These are phyloP conservation scores for Drepanosiphum platanoidis DNA, from an alignment of 2,888 invertebrate genomes.

Conservation along the genomic window DNA sequence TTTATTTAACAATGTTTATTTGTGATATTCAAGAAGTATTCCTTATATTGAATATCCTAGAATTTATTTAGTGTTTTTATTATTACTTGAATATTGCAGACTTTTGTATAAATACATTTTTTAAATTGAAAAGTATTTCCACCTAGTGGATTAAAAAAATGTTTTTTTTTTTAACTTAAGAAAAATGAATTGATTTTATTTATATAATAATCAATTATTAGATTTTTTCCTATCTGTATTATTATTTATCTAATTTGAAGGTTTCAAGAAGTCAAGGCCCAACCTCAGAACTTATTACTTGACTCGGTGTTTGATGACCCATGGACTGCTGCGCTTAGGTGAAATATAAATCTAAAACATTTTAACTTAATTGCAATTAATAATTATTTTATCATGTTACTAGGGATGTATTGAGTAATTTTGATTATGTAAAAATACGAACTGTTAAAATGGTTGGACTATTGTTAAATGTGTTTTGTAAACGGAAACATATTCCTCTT, in stretches of 20 bases:
- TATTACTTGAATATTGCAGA: too few species aligned
- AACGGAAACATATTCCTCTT: constrained; percentile 82
- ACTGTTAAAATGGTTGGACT: constrained; percentile 86
- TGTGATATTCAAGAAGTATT: too few species aligned
- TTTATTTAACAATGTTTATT: constrained; percentile 6
- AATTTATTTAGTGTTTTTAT: too few species aligned
- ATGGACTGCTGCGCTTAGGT: constrained; percentile 80
- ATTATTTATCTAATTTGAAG: constrained; percentile 68
- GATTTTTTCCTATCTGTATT: constrained; percentile 48
- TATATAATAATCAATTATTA: too few species aligned
- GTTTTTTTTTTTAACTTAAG: too few species aligned
- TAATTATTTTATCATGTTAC: constrained; percentile 62
- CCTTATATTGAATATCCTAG: too few species aligned
- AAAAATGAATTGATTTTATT: too few species aligned
- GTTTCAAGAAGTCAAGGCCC: constrained; percentile 89
- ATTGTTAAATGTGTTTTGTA: constrained; percentile 80
- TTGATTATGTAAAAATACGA: constrained; percentile 81
- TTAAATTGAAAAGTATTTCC: too few species aligned
- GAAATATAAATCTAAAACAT: constrained; percentile 60
- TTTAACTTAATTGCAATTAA: constrained; percentile 5
- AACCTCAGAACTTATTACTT: constrained; percentile 84
- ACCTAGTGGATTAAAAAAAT: too few species aligned
- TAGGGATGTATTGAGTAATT: constrained; percentile 75
- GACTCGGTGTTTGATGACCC: constrained; percentile 85
- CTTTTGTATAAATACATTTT: too few species aligned